phyloP scores from a whole-genome alignment of 2,888 invertebrate species.

The Ochlodes sylvanus region DNA sequence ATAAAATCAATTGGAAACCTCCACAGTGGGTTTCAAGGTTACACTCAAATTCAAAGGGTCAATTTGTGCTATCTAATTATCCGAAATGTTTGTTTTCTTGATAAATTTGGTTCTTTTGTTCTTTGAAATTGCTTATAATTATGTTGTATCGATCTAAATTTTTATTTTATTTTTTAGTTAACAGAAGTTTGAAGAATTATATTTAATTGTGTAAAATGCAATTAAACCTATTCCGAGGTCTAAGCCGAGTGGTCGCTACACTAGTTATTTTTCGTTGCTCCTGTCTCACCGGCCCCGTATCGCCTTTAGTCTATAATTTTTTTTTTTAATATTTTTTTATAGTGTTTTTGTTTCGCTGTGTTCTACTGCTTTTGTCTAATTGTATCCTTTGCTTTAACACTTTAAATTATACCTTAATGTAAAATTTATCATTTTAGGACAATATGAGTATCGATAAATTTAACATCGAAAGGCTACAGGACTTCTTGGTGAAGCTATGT shows the following conservation, averaged over 20 bases:
- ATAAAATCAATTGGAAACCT: no score
- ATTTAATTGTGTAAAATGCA: no score
- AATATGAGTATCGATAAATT: slow-evolving; percentile 88
- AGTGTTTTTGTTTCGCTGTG: slow-evolving; percentile 37
- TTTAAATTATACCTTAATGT: neutral
- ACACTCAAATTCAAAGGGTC: no score
- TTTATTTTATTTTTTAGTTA: no score
- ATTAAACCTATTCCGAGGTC: slow-evolving; percentile 41
- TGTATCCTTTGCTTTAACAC: neutral
- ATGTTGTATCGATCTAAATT: no score
- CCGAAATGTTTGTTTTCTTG: no score
- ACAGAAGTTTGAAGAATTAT: no score
- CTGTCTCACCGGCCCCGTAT: slow-evolving; percentile 77
- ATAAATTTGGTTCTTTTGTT: no score
- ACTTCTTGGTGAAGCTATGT: slow-evolving; percentile 80
- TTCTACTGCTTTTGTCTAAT: slow-evolving; percentile 26
- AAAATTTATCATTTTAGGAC: slow-evolving; percentile 83
- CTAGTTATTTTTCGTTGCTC: slow-evolving; percentile 72
- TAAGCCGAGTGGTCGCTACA: slow-evolving; percentile 58
- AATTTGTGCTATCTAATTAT: no score
- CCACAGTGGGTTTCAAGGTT: no score
- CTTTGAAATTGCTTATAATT: no score
- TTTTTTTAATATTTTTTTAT: no score
- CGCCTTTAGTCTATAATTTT: slow-evolving; percentile 49
- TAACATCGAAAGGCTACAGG: slow-evolving; percentile 87